Conservation (phyloP, 2,113 vertebrate species). For the Eulemur rufifrons region DNA sequence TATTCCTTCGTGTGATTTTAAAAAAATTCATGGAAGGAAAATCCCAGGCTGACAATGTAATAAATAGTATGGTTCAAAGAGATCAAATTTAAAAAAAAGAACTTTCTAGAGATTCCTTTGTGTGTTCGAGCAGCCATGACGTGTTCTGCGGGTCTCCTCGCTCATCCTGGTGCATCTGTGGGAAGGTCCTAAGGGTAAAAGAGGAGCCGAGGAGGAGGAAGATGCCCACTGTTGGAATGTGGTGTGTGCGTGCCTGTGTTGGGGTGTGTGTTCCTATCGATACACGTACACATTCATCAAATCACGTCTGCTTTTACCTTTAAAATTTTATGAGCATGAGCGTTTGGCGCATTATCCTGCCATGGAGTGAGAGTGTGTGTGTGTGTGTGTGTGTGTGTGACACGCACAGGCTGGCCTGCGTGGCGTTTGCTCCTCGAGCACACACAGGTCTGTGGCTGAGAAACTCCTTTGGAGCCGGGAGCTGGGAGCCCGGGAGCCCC, state of each 20-base stretch:
- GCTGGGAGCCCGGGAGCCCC: conserved; percentile 80
- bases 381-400: fast-evolving
- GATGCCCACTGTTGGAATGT: conserved; percentile 45
- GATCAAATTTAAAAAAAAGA: neutral
- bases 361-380: conserved; percentile 46
- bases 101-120: conserved; percentile 60
- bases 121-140: conserved; percentile 50
- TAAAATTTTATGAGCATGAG: conserved; percentile 87
- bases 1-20: neutral
- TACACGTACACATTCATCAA: conserved; percentile 81
- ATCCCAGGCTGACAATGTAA: neutral
- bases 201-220: neutral
- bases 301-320: conserved; percentile 89
- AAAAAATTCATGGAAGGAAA: conserved; percentile 8
- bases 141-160: conserved; percentile 48
- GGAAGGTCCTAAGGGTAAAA: conserved; percentile 60
- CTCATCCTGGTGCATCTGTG: neutral
- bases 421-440: conserved; percentile 83
- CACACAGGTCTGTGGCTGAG: conserved; percentile 84
- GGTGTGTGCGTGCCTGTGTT: conserved; percentile 65
- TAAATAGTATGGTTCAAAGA: neutral
- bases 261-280: conserved; percentile 80
- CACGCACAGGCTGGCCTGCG: conserved; percentile 77
- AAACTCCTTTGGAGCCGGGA: conserved; percentile 84
- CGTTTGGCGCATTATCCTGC: conserved; percentile 85